Evolutionary conservation across 2,113 vertebrate genomes (phyloP).

Genomic region (Saccopteryx bilineata): DNA sequence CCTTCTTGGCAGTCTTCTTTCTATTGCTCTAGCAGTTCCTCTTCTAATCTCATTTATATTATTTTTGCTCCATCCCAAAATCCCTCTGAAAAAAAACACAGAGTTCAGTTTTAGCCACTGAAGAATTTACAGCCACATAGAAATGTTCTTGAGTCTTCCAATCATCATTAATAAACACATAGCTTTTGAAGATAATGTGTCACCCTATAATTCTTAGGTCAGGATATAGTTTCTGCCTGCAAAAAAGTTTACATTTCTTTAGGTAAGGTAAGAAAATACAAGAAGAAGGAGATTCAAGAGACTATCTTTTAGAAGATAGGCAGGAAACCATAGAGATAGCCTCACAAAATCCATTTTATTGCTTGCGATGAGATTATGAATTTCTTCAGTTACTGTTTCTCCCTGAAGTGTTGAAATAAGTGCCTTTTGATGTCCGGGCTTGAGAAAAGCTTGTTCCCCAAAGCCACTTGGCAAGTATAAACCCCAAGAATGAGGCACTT

Average conservation of each 20-base stretch:
- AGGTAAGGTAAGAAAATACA: not conserved
- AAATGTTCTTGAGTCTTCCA: conserved; percentile 12
- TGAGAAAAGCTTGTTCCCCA: conserved; percentile 67
- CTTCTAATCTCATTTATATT: conserved; percentile 31
- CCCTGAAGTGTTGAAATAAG: conserved; percentile 70
- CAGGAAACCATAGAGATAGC: conserved; percentile 52
- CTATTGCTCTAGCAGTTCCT: not conserved
- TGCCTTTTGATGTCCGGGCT: conserved; percentile 69
- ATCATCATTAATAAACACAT: not conserved
- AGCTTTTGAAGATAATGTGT: not conserved
- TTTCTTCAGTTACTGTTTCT: conserved; percentile 73
- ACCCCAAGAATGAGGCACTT: conserved; percentile 59
- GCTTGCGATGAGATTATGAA: conserved; percentile 65
- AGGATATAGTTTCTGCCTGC: not conserved
- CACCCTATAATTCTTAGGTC: not conserved
- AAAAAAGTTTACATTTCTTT: conserved; percentile 1
- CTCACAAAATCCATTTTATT: conserved; percentile 61
- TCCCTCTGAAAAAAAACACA: not conserved
- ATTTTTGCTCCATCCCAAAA: conserved; percentile 42
- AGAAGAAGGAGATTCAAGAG: not conserved
- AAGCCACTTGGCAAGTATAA: conserved; percentile 69
- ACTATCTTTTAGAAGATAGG: conserved; percentile 15
- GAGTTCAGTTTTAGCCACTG: not conserved
- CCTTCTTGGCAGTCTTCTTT: not conserved
- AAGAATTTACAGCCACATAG: not conserved